Evolutionary conservation across 2,797 vertebrate genomes (phyloP).

Genomic region (Triplophysa bombifrons): DNA sequence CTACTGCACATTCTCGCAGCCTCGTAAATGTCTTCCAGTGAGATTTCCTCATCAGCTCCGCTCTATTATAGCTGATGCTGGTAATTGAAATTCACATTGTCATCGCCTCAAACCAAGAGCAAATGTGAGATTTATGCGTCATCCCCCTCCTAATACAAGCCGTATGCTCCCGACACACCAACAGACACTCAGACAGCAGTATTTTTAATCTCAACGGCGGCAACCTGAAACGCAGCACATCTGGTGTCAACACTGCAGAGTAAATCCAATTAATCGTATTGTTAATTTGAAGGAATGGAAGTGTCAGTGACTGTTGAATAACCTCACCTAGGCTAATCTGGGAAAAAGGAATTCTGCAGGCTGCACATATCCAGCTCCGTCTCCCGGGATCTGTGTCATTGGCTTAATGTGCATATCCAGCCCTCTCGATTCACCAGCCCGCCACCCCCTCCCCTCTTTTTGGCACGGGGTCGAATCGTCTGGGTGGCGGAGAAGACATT

Average conservation of each 20-base stretch:
- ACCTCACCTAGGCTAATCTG: conserved; percentile 66
- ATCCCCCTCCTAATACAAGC: conserved; percentile 39
- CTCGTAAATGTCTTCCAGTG: conserved; percentile 61
- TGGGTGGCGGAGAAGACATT: conserved; percentile 50
- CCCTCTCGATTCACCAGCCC: conserved; percentile 41
- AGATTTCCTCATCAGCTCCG: conserved; percentile 50
- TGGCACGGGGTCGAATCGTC: conserved; percentile 53
- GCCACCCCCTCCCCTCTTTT: conserved; percentile 41
- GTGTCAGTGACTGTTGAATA: conserved; percentile 63
- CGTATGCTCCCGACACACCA: background rate
- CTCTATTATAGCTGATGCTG: conserved; percentile 67
- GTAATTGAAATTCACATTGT: conserved; percentile 61
- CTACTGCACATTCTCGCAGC: conserved; percentile 59
- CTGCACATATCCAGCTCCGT: conserved; percentile 62
- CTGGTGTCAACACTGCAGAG: conserved; percentile 32
- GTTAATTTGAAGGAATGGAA: conserved; percentile 49
- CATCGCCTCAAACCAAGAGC: conserved; percentile 50
- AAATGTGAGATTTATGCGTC: conserved; percentile 48
- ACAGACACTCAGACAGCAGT: conserved; percentile 17
- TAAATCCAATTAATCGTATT: conserved; percentile 51
- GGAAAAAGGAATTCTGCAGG: conserved; percentile 60
- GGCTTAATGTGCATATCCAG: conserved; percentile 62
- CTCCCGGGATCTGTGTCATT: conserved; percentile 67
- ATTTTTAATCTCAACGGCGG: conserved; percentile 10
- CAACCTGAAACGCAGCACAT: conserved; percentile 33